Conservation (phyloP, 1,140 invertebrate genomes). For the Drosophila repletoides region DNA sequence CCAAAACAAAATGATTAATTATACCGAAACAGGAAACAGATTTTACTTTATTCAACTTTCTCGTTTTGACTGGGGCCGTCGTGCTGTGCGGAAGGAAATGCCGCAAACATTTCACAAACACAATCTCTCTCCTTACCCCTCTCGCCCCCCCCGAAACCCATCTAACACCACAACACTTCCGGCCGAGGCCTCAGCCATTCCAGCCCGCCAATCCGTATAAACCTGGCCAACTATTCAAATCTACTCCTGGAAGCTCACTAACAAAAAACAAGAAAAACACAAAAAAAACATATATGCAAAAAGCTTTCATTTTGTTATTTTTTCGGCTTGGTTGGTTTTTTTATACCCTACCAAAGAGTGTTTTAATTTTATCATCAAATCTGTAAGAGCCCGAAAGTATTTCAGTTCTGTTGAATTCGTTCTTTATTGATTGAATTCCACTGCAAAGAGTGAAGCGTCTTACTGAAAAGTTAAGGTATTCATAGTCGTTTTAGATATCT, state of each 20-base stretch:
- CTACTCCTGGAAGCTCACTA: conserved; percentile 21
- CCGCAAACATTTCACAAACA: conserved; percentile 78
- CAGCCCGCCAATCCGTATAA: conserved; percentile 1
- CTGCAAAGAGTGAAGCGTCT: too few species aligned
- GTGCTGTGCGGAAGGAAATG: conserved; percentile 72
- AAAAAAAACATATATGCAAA: conserved; percentile 12
- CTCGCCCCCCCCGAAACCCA: not conserved
- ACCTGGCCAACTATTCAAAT: conserved; percentile 68
- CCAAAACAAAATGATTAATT: conserved; percentile 78
- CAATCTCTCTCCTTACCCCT: conserved; percentile 4
- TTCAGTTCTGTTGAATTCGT: too few species aligned
- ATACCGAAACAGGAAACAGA: conserved; percentile 79
- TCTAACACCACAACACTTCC: conserved; percentile 52
- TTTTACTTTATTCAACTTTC: conserved; percentile 79
- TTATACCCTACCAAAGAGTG: too few species aligned
- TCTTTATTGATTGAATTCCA: too few species aligned
- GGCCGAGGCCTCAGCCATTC: conserved; percentile 38
- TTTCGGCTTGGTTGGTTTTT: not conserved
- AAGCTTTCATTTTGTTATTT: conserved; percentile 51
- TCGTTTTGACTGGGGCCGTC: conserved; percentile 17
- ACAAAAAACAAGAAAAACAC: conserved; percentile 1
- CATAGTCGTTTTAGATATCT: too few species aligned
- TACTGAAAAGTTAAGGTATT: too few species aligned
- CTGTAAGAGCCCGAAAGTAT: too few species aligned
- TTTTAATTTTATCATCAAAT: too few species aligned